Conservation (phyloP, 2,797 vertebrate species). For the Morus bassanus region DNA sequence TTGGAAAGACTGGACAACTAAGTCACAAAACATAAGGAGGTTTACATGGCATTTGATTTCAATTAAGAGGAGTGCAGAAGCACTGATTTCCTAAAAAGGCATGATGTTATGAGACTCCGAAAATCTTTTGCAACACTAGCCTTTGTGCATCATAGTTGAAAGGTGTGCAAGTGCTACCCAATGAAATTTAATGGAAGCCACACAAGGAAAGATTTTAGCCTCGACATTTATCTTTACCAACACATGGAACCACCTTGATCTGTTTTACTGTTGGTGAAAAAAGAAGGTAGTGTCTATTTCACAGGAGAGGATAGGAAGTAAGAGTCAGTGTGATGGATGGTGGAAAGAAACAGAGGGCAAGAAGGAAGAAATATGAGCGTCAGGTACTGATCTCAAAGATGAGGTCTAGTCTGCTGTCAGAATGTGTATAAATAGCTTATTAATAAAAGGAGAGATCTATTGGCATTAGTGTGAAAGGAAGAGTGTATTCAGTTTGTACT, state of each 20-base stretch:
- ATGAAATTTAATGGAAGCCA: slow-evolving; percentile 29
- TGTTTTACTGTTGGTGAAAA: slow-evolving; percentile 51
- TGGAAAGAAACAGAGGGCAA: slow-evolving; percentile 50
- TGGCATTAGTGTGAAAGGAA: background rate
- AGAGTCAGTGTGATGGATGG: slow-evolving; percentile 62
- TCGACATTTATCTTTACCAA: slow-evolving; percentile 41
- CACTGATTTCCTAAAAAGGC: background rate
- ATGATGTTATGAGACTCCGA: background rate
- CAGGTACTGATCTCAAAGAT: slow-evolving; percentile 51
- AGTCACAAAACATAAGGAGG: background rate
- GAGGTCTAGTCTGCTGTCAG: slow-evolving; percentile 43
- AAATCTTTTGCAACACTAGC: background rate
- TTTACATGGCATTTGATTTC: slow-evolving; percentile 9
- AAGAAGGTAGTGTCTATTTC: slow-evolving; percentile 62
- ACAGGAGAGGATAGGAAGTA: slow-evolving; percentile 63
- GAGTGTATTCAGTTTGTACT: background rate
- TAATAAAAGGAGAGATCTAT: slow-evolving; percentile 5
- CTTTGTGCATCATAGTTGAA: slow-evolving; percentile 5
- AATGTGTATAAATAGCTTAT: slow-evolving; percentile 36
- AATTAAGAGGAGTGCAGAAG: background rate
- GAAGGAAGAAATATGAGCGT: slow-evolving; percentile 38
- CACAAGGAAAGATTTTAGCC: slow-evolving; percentile 35
- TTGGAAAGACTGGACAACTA: background rate
- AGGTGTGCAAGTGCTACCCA: background rate
- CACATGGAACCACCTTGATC: slow-evolving; percentile 57